Evolutionary conservation across 2,797 vertebrate genomes (phyloP).

Genomic region (Sternarchorhynchus goeldii): DNA sequence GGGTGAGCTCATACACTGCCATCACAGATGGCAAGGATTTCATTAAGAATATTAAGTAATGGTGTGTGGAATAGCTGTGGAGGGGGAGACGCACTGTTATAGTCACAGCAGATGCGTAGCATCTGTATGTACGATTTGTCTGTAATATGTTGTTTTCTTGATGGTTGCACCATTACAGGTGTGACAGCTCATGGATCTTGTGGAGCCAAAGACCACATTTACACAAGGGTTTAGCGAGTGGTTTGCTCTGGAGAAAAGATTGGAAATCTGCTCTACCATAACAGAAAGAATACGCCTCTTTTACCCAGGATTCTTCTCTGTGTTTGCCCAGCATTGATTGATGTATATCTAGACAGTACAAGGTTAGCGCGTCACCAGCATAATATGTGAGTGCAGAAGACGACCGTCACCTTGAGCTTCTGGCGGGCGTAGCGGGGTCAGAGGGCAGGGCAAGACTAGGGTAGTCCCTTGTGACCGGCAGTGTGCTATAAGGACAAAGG

Average conservation of each 20-base stretch:
- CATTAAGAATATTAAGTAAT: slow-evolving; percentile 43
- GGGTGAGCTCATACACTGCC: slow-evolving; percentile 31
- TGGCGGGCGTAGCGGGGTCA: slow-evolving; percentile 42
- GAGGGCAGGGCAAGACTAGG: slow-evolving; percentile 52
- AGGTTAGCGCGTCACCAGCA: slow-evolving; percentile 24
- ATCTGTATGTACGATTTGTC: slow-evolving; percentile 48
- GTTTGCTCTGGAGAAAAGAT: slow-evolving; percentile 17
- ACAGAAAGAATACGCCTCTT: background rate
- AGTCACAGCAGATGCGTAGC: slow-evolving; percentile 34
- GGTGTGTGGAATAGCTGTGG: slow-evolving; percentile 30
- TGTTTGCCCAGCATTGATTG: slow-evolving; percentile 11
- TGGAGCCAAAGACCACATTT: background rate
- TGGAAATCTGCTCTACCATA: background rate
- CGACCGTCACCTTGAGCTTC: slow-evolving; percentile 41
- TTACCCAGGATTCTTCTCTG: slow-evolving; percentile 1
- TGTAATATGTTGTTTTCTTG: slow-evolving; percentile 20
- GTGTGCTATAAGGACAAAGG: slow-evolving; percentile 75
- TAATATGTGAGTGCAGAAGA: background rate
- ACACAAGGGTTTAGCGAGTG: background rate
- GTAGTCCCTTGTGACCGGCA: slow-evolving; percentile 68
- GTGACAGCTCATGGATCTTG: slow-evolving; percentile 17
- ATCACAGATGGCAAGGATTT: slow-evolving; percentile 50
- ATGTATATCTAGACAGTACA: slow-evolving; percentile 12
- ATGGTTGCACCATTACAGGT: slow-evolving; percentile 18
- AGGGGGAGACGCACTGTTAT: background rate